phyloP scores from a whole-genome alignment of 2,797 vertebrate genomes.

The Coregonus sp. region DNA sequence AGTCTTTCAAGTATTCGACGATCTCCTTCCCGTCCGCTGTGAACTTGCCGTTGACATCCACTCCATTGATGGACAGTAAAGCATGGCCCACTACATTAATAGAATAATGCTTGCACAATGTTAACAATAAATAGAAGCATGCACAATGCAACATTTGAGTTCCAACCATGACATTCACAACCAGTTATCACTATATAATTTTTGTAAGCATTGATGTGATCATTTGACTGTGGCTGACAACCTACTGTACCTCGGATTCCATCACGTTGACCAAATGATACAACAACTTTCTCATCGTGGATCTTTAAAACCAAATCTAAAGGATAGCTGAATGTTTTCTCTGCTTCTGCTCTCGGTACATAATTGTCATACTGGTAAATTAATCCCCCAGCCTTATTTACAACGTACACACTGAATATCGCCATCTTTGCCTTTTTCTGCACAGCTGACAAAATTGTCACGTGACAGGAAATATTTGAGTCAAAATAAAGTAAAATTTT shows the following conservation, averaged over 20 bases:
- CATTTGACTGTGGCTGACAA: no score
- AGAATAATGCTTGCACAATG: neutral
- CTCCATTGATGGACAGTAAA: conserved; percentile 91
- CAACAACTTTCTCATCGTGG: conserved; percentile 91
- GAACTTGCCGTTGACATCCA: conserved; percentile 87
- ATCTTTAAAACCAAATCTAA: conserved; percentile 92
- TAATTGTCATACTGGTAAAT: conserved; percentile 95
- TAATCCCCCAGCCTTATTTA: conserved; percentile 96
- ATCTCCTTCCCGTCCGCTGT: conserved; percentile 92
- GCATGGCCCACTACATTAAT: conserved; percentile 87
- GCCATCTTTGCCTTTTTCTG: conserved; percentile 78
- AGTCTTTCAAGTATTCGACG: conserved; percentile 85
- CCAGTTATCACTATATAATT: no score
- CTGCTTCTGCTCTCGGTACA: conserved; percentile 86
- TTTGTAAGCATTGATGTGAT: neutral
- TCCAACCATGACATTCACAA: no score
- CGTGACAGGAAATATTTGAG: conserved; percentile 35
- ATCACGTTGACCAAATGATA: conserved; percentile 93
- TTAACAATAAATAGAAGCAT: neutral
- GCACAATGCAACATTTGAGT: neutral
- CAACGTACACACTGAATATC: conserved; percentile 95
- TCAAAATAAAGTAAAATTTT: neutral
- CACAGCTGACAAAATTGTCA: conserved; percentile 39
- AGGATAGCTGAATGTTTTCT: conserved; percentile 94
- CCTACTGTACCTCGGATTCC: conserved; percentile 85